Evolutionary conservation across 1,140 invertebrate species (phyloP).

Genomic region (Heliconius eleuchia): DNA sequence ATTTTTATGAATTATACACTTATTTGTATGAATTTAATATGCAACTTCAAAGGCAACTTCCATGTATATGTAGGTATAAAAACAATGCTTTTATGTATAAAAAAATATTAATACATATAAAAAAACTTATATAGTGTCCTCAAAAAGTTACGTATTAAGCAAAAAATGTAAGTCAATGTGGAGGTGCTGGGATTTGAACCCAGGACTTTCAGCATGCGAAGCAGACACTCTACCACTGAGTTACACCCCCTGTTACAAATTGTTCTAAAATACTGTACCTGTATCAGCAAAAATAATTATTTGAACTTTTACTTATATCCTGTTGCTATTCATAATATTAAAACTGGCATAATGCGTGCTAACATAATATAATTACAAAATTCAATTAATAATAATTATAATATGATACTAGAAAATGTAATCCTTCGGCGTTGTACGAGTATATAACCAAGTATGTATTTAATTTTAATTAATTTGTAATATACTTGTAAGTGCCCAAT

Average conservation of each 20-base stretch:
- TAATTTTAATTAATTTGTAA: not conserved
- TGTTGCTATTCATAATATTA: not conserved
- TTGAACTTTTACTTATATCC: not conserved
- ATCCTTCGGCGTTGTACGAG: not conserved
- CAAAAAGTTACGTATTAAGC: no score
- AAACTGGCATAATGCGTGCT: not conserved
- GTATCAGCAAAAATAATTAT: not conserved
- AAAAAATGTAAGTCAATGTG: conserved; percentile 5
- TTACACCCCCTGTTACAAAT: conserved; percentile 42
- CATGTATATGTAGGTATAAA: no score
- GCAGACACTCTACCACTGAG: conserved; percentile 59
- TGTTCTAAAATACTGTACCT: not conserved
- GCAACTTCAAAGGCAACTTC: no score
- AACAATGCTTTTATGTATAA: no score
- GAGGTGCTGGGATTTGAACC: conserved; percentile 59
- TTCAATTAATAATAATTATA: not conserved
- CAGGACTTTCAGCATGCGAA: conserved; percentile 62
- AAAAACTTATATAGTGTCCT: not conserved
- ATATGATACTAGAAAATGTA: not conserved
- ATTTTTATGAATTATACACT: no score
- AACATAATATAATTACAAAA: not conserved
- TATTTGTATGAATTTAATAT: no score
- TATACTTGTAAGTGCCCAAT: not conserved
- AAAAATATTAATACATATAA: not conserved
- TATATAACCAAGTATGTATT: not conserved